Percentiles rank a stretch among this genome's conserved stretches.
Evolutionary conservation across 2,797 vertebrate genomes (phyloP).

Genomic region (Lycodopsis pacificus): DNA sequence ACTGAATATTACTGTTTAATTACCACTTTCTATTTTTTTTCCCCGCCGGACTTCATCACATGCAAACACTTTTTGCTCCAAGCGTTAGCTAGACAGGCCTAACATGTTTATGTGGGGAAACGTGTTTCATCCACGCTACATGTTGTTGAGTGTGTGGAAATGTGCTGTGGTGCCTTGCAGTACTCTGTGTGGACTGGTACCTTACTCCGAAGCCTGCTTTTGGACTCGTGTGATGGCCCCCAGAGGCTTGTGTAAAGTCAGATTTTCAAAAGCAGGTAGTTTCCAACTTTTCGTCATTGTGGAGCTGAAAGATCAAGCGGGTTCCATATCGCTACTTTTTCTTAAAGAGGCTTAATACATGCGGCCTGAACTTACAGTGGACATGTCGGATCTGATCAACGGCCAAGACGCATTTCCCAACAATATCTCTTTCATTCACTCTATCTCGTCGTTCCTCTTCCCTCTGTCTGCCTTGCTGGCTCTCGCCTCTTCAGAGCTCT

Average conservation of each 20-base stretch:
- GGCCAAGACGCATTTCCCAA: not conserved
- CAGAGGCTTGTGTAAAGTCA: too few species aligned
- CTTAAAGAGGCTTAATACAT: constrained; percentile 10
- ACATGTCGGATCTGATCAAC: constrained; percentile 12
- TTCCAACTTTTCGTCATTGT: not conserved
- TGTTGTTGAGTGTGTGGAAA: constrained; percentile 4
- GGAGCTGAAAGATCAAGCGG: not conserved
- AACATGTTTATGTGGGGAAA: not conserved
- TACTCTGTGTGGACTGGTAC: not conserved
- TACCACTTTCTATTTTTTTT: too few species aligned
- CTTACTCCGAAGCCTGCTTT: not conserved
- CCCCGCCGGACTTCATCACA: not conserved
- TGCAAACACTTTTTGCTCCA: not conserved
- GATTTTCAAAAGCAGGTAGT: not conserved
- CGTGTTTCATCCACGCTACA: too few species aligned
- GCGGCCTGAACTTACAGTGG: not conserved
- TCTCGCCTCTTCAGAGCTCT: not conserved
- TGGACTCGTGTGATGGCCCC: not conserved
- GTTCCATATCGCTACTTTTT: not conserved
- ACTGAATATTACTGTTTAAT: not conserved
- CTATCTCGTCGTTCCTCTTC: not conserved
- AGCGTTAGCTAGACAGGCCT: not conserved
- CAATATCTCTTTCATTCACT: constrained; percentile 24
- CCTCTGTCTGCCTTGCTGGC: not conserved
- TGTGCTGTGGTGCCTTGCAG: not conserved